A percentile compares a stretch with the other conserved stretches of the same genome.
Evolutionary conservation across 2,113 vertebrate genomes (phyloP).

Genomic region (Prinia subflava): DNA sequence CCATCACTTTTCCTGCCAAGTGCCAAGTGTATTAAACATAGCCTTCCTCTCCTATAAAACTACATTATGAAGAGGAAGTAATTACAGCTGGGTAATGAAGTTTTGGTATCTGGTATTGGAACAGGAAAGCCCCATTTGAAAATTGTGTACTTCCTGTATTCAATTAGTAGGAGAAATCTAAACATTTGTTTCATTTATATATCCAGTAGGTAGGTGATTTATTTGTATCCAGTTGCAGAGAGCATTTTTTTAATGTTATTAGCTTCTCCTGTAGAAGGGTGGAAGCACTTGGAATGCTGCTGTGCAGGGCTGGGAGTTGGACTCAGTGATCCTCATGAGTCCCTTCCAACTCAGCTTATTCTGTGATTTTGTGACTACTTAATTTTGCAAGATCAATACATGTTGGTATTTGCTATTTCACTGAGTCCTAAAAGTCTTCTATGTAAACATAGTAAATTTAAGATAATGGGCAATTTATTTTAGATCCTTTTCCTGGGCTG

Average conservation of each 20-base stretch:
- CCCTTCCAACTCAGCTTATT: neutral
- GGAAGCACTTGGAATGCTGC: neutral
- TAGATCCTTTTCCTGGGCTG: neutral
- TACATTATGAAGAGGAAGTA: neutral
- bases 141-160: conserved; percentile 12
- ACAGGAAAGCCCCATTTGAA: neutral
- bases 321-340: neutral
- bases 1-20: neutral
- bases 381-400: neutral
- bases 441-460: neutral
- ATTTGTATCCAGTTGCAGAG: neutral
- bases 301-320: neutral
- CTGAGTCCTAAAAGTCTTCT: neutral
- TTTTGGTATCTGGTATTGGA: neutral
- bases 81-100: conserved; percentile 1
- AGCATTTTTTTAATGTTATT: neutral
- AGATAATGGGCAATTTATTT: neutral
- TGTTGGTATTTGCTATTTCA: neutral
- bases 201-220: neutral
- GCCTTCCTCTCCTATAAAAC: neutral
- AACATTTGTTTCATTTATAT: neutral
- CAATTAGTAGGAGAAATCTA: neutral
- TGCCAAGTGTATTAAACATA: neutral
- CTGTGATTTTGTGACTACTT: neutral
- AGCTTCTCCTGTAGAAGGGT: neutral